phyloP scores from a whole-genome alignment of 1,140 invertebrate genomes.

The Leucophenga varia region DNA sequence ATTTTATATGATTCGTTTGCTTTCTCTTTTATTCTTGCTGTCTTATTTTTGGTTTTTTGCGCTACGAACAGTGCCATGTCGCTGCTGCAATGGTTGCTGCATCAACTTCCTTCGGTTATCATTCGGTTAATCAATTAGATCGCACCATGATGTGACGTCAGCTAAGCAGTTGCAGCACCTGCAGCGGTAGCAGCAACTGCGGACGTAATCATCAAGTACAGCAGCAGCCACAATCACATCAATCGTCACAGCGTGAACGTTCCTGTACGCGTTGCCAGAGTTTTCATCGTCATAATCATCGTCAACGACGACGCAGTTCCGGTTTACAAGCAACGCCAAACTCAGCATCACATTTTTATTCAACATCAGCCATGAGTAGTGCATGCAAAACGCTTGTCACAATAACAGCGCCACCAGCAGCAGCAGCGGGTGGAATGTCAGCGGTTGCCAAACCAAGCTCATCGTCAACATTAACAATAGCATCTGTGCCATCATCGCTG shows the following conservation, averaged over 20 bases:
- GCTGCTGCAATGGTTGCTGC: constrained; percentile 54
- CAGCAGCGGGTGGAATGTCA: constrained; percentile 35
- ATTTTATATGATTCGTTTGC: no score
- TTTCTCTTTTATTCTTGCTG: constrained; percentile 11
- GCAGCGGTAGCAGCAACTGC: constrained; percentile 55
- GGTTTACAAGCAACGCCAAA: constrained; percentile 37
- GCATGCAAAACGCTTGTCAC: constrained; percentile 44
- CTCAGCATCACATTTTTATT: constrained; percentile 32
- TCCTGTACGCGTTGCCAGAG: constrained; percentile 51
- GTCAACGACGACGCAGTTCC: constrained; percentile 41
- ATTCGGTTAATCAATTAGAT: constrained; percentile 52
- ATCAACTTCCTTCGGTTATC: constrained; percentile 53
- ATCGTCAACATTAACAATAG: constrained; percentile 39
- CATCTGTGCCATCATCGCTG: constrained; percentile 35
- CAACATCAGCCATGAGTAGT: constrained; percentile 41
- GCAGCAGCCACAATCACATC: constrained; percentile 15
- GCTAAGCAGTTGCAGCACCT: constrained; percentile 55
- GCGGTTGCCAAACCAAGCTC: constrained; percentile 23
- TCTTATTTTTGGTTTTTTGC: constrained; percentile 3
- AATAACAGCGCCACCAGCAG: constrained; percentile 39
- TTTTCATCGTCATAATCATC: constrained; percentile 52
- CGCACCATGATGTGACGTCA: constrained; percentile 55
- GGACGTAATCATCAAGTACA: constrained; percentile 30
- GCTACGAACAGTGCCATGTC: constrained; percentile 47
- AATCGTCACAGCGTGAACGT: constrained; percentile 27